Base-by-base conservation (phyloP, 2,888 invertebrate species). In the Trachelus iudaicus region DNA sequence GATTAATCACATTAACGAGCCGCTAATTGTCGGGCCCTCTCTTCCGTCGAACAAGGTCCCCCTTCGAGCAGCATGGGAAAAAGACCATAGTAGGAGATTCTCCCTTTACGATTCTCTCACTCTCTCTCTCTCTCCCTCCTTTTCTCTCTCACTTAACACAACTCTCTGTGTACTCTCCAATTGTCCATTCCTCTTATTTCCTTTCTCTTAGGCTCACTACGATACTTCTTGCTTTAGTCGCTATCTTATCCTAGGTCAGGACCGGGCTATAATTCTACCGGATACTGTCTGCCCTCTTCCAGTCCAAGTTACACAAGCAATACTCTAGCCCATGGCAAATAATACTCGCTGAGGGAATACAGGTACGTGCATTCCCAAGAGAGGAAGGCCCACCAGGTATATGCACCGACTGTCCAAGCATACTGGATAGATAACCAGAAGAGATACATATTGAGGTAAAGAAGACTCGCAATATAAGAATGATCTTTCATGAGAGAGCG, bases 1-100 rank as follows among this genome's bases (percentile, higher is more conserved):
- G 79, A 79, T 80, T 80, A 80, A 83, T 81, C 81, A 81, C 79
- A 81, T 77, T 81, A 81, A 81, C 79, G 81, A 79, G 77, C 78
- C 80, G 73, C 81, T 81, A 80, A 80, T 80, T 83, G 77, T 79
- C 82, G 76, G 76, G 40, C 79, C 77, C 79, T 81, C 73, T 79
- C 80, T 80, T 75, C 78, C 74, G 73, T 69, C 78, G 56, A 56
- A 23, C 56, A 56, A 56, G 56, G 56, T 56, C 56, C 56, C 56
- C 69, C 71, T 31, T 34, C 71, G 71, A 31, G 71, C 56, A 56
- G 23, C 71, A 71, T 71, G 71, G 71, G 71, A 71, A 71, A 71
- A 34, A 34, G 33, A 71, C 56, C 56, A 56, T 56, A 56, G 23
- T 9, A 23, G 56, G 56, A 56, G 56, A 56, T 56, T 56, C 56